Evolutionary conservation across 2,797 vertebrate species (phyloP), one percentile per base, ranked within the genome.

Genomic region (Malacoctenus gilli): DNA sequence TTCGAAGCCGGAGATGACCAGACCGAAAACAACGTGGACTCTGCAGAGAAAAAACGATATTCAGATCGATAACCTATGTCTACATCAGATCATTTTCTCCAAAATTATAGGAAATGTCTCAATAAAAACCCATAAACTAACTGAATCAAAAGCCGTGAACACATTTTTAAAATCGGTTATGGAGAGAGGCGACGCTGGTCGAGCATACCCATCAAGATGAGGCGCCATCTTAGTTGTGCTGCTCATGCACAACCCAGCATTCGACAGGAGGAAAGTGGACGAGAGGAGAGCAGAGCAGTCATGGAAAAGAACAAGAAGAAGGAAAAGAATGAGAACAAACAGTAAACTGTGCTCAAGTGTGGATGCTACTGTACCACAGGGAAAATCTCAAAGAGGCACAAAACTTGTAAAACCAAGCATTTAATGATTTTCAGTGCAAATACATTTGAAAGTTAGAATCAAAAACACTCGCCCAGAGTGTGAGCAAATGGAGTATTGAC

Each of bases 181-280:
- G 25, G 22, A 4, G 8, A 23, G 9, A 6, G 25, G 25, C 9
- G 9, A 28, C 6, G 6, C 2, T 6, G 25, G 25, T 16, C 1
- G n/a, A 13, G 37, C 21, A 37, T 94, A 99, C 97, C 95, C 95
- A 73, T 99, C 97, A 0, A 99, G 94, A 79, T 99, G 97, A 58
- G 97, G 95, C 20, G 96, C 96, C 59, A 87, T 94, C 86, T 97
- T 98, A 40, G 96, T 99, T 68, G 97, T 99, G 89, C 97, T 99
- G 91, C 86, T 90, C 75, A 81, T 30, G 21, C 46, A 73, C 34
- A 68, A 74, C 41, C 48, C 58, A 80, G 64, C 49, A 43, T 46
- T 44, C 76, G 80, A 84, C 72, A 65, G 63, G 77, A 37, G 63
- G 66, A 85, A 12, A 41, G 85, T 75, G 69, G 47, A 81, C 85